Evolutionary conservation across 1,140 invertebrate genomes (phyloP), one percentile per base, ranked within the genome.

Genomic region (Tetranychus urticae): DNA sequence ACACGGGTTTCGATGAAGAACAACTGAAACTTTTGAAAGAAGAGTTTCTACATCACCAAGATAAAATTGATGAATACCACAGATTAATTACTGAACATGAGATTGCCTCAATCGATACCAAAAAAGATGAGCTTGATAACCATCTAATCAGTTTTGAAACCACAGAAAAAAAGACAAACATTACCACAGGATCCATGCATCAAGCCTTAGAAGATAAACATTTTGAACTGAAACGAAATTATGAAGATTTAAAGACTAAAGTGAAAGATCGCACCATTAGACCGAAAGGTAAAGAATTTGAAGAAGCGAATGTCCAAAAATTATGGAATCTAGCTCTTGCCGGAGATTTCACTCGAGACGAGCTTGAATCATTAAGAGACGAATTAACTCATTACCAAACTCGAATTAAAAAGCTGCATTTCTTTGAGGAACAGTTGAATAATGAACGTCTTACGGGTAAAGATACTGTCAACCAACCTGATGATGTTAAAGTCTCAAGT

Each of bases 21-120:
- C 88, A 94, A 73, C 67, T 94, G 31, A 73, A 82, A 65, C 79
- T 83, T 13, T 72, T 94, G 7, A 86, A 84, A 68, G 83, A 92
- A 72, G 89, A 93, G 72, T 93, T 94, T 69, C 72, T 73, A 55
- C 88, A 91, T 72, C 87, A 93, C 70, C 87, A 94, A 72, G 83
- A 91, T 64, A 92, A 91, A 74, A 79, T 94, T 33, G 83, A 92
- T 70, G 82, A 92, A 67, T 92, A 88, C 69, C 84, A 86, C 73
- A 79, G 80, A 54, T 66, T 93, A 33, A 73, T 89, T 14, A 78
- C 80, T 67, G 80, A 85, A 63, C 48, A 71, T 23, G 71, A 76
- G 66, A 70, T 73, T 39, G 58, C 71, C 13, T 65, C 68, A 34
- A 33, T 57, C 48, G 12, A 55, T 31, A 35, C 62, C 23, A 23